Evolutionary conservation across 2,888 invertebrate species (phyloP), one percentile per base, ranked within the genome.

Genomic region (Pandemis heparana): DNA sequence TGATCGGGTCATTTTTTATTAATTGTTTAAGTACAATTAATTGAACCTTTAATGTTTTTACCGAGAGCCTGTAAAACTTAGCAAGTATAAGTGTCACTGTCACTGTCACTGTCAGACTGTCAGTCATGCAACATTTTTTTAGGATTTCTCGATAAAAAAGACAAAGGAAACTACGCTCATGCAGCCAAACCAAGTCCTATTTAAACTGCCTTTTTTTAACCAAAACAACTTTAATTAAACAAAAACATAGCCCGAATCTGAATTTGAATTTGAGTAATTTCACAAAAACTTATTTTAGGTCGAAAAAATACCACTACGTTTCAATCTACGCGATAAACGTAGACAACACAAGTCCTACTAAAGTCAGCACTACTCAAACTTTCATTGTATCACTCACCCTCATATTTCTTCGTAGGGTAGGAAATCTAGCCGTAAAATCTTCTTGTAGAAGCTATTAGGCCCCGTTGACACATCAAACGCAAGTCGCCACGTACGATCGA

Each of bases 401-500:
- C 63, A 69, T 64, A 73, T 75, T 75, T 66, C 62, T 65, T 39
- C 69, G 43, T 46, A 32, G 38, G 48, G 43, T 53, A 32, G 38
- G 48, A 70, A 68, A 63, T 65, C 71, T 75, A 77, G 75, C 73
- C 71, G 74, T 71, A 75, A 76, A 76, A 64, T 70, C 77, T 73
- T 77, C 76, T 75, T 75, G 72, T 76, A 75, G 74, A 63, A 71
- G 74, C 73, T 76, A 78, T 81, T 76, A 78, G 74, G 74, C 65
- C 74, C 74, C 76, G 74, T 79, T 77, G 79, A 77, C 78, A 76
- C 80, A 82, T 85, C 80, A 85, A 85, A 83, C 78, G 81, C 82
- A 82, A 82, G 81, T 75, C 79, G 79, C 83, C 86, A 87, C 85
- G 86, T 87, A 82, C 80, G 74, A 75, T 77, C 56, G 77, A 76